These are phyloP conservation scores for Cyphomyrus plagiostoma DNA, from an alignment of 2,113 vertebrate species.

Conservation along the genomic window DNA sequence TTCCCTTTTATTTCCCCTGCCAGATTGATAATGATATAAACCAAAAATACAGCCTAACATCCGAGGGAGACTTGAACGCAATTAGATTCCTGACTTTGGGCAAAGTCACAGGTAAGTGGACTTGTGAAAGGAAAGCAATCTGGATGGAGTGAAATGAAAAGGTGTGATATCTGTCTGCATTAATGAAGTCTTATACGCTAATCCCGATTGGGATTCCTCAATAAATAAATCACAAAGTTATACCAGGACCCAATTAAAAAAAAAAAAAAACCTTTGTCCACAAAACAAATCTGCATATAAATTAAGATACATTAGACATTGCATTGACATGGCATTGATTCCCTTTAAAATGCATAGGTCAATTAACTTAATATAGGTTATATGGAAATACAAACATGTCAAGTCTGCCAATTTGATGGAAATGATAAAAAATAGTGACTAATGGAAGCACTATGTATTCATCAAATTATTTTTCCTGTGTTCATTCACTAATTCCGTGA, in stretches of 20 bases:
- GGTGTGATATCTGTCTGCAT: conserved; percentile 9
- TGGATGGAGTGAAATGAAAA: neutral
- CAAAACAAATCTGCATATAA: neutral
- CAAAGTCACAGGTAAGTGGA: conserved; percentile 67
- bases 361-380: neutral
- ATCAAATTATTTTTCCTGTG: neutral
- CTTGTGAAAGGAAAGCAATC: conserved; percentile 18
- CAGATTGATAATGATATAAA: conserved; percentile 70
- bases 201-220: neutral
- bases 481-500: neutral
- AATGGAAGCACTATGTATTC: neutral
- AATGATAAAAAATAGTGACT: neutral
- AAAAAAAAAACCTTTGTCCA: neutral
- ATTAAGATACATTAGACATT: neutral
- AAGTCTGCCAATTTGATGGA: neutral
- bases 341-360: neutral
- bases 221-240: neutral
- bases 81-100: conserved; percentile 70
- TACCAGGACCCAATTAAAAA: neutral
- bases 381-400: neutral
- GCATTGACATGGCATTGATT: neutral
- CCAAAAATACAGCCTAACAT: conserved; percentile 69
- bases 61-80: conserved; percentile 64
- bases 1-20: conserved; percentile 37
- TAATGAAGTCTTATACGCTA: conserved; percentile 10